Evolutionary conservation across 2,888 invertebrate species (phyloP).

Genomic region (Amphiduros pacificus): DNA sequence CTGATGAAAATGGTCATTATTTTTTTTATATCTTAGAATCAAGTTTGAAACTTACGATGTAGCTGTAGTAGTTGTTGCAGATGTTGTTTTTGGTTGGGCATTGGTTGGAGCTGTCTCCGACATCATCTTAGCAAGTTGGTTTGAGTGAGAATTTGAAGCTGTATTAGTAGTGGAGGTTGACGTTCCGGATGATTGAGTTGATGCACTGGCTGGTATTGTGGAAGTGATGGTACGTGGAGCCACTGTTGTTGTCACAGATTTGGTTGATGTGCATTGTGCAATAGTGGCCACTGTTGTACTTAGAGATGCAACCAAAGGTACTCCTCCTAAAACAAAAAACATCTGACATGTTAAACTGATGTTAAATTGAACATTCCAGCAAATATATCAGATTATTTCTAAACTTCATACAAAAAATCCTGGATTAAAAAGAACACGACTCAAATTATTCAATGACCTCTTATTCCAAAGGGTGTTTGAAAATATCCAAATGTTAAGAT

Average conservation of each 20-base stretch:
- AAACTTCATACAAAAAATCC: too few species aligned
- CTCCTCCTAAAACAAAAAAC: slow-evolving; percentile 2
- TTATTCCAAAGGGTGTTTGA: too few species aligned
- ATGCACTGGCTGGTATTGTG: neutral
- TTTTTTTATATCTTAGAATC: too few species aligned
- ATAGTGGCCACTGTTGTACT: slow-evolving; percentile 8
- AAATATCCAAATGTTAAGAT: too few species aligned
- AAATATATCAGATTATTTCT: too few species aligned
- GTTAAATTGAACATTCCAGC: too few species aligned
- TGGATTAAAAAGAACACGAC: too few species aligned
- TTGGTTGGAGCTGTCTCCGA: neutral
- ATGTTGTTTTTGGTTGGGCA: neutral
- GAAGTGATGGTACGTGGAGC: slow-evolving; percentile 3
- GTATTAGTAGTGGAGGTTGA: slow-evolving; percentile 7
- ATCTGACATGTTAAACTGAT: neutral
- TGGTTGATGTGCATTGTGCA: slow-evolving; percentile 18
- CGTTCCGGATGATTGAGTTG: neutral
- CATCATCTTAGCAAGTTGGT: slow-evolving; percentile 15
- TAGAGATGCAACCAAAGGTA: slow-evolving; percentile 12
- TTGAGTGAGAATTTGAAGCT: neutral
- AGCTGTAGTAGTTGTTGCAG: neutral
- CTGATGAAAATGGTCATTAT: too few species aligned
- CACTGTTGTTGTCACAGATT: slow-evolving; percentile 27
- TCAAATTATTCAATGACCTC: too few species aligned
- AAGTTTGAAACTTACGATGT: neutral